Conservation (phyloP, 2,113 vertebrate species). For the Setophaga petechia region DNA sequence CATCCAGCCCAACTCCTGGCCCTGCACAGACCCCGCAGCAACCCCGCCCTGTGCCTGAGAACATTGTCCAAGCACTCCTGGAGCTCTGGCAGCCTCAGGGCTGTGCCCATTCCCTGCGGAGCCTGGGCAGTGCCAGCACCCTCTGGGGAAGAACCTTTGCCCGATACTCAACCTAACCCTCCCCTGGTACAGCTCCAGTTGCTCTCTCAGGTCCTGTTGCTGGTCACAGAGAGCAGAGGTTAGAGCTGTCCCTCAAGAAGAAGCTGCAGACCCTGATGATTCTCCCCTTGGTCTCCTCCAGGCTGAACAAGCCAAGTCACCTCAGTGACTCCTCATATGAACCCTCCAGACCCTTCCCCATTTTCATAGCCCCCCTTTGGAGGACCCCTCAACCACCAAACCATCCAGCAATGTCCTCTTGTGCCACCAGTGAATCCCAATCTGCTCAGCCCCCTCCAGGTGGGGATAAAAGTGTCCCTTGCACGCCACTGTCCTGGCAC, state of each 20-base stretch:
- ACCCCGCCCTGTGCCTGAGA: neutral
- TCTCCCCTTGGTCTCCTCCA: neutral
- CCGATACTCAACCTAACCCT: accelerated
- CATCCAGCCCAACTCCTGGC: accelerated
- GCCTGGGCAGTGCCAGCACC: neutral
- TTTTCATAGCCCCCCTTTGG: neutral
- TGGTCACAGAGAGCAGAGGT: neutral
- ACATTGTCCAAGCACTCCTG: neutral
- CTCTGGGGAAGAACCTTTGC: neutral
- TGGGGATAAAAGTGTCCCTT: accelerated
- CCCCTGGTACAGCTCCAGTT: accelerated
- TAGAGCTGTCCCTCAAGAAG: neutral
- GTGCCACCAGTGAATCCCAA: accelerated
- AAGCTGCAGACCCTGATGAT: neutral
- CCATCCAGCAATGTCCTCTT: neutral
- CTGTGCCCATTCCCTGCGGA: neutral
- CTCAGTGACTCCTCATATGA: accelerated
- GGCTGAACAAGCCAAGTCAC: neutral
- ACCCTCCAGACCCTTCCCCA: neutral
- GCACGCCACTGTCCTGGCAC: neutral
- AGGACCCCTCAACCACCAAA: neutral
- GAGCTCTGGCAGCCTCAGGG: neutral
- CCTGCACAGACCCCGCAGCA: neutral
- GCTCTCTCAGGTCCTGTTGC: too few relatives aligned
- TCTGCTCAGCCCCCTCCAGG: neutral